Conservation (phyloP, 2,888 invertebrate species). For the Hartigia nigra region DNA sequence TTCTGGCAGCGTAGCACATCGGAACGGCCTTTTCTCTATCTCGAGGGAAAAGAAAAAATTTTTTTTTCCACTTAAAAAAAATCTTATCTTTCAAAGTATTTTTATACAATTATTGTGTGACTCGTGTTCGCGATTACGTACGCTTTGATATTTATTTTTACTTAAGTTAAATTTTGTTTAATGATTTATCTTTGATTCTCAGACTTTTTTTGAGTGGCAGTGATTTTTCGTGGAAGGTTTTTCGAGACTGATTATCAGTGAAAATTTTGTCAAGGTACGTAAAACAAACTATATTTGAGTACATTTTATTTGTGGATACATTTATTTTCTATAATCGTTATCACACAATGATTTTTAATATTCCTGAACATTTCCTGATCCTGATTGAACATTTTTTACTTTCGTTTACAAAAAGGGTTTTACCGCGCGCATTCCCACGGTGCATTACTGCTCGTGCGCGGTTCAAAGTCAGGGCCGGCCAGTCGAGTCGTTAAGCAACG, state of each 20-base stretch:
- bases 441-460: conserved; percentile 23
- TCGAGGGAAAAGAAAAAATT: not conserved
- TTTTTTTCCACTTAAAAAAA: not conserved
- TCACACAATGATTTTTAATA: not conserved
- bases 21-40: conserved; percentile 48
- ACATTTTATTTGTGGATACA: not conserved
- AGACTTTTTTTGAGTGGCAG: not conserved
- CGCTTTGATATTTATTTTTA: not conserved
- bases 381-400: not conserved
- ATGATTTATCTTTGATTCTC: not conserved
- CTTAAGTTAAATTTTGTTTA: not conserved
- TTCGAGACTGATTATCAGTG: not conserved
- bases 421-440: conserved; percentile 42
- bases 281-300: not conserved
- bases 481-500: conserved; percentile 21
- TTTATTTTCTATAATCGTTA: not conserved
- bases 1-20: conserved; percentile 62
- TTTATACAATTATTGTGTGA: not conserved
- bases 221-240: not conserved
- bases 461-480: conserved; percentile 52
- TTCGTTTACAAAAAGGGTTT: not conserved
- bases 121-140: not conserved
- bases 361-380: too few species aligned
- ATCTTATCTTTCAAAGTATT: conserved; percentile 8
- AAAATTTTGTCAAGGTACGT: not conserved